These are phyloP conservation scores for Steinernema carpocapsae DNA, from an alignment of 2,888 invertebrate genomes.

Conservation along the genomic window DNA sequence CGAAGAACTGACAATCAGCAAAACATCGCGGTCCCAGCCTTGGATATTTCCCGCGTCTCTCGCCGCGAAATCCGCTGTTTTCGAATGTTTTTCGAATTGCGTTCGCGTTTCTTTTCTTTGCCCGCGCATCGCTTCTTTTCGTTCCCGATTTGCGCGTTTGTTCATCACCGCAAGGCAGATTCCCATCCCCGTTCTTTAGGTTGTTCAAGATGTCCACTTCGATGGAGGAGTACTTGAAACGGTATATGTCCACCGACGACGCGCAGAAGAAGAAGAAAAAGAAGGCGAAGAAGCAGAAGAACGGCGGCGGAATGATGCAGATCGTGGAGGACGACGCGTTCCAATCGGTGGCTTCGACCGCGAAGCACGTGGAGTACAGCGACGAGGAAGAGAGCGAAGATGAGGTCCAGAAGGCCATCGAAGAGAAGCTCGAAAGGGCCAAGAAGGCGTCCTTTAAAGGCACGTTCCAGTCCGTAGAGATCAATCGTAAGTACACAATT, in stretches of 20 bases:
- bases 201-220: conserved; percentile 1
- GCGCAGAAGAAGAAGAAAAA: conserved; percentile 11
- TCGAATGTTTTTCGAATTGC: not conserved
- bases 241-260: not conserved
- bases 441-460: conserved; percentile 16
- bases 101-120: not conserved
- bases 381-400: not conserved
- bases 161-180: too few species aligned
- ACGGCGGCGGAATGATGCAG: not conserved
- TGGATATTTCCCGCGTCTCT: not conserved
- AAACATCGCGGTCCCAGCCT: not conserved
- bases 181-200: too few species aligned
- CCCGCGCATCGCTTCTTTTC: not conserved
- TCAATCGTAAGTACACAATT: not conserved
- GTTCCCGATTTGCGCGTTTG: not conserved
- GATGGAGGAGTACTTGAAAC: conserved; percentile 23
- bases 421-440: not conserved
- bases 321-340: not conserved
- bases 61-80: not conserved
- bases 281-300: not conserved
- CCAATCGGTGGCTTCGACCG: not conserved
- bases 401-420: not conserved
- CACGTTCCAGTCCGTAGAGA: not conserved
- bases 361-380: not conserved
- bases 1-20: not conserved